These are phyloP conservation scores for Potorous gilbertii DNA, from an alignment of 2,797 vertebrate genomes.

Conservation along the genomic window DNA sequence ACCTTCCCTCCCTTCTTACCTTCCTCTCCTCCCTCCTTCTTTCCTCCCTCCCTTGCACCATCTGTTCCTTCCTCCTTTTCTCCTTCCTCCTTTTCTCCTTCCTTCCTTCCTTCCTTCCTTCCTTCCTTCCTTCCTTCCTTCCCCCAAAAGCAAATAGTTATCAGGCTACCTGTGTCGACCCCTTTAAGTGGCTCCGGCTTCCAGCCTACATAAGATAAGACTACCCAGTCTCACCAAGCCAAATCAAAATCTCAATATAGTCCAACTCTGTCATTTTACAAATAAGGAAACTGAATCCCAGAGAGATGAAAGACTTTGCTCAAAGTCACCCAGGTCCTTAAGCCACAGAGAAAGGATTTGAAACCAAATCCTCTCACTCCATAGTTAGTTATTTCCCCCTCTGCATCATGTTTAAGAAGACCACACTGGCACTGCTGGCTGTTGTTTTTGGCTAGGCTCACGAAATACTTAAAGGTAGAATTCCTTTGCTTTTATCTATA, in stretches of 20 bases:
- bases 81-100: no score
- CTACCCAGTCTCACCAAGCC: not conserved
- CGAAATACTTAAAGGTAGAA: slow-evolving; percentile 14
- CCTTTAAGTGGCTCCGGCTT: not conserved
- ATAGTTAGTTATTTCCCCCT: not conserved
- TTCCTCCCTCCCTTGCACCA: no score
- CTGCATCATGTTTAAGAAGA: no score
- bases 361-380: not conserved
- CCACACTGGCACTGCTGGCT: not conserved
- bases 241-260: not conserved
- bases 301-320: not conserved
- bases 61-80: no score
- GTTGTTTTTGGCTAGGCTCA: slow-evolving; percentile 17
- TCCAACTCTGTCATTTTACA: not conserved
- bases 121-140: not conserved
- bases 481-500: not conserved
- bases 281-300: not conserved
- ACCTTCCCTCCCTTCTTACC: no score
- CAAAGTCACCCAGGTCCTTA: not conserved
- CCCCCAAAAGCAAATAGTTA: not conserved
- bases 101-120: no score
- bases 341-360: not conserved
- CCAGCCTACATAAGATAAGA: not conserved
- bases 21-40: no score
- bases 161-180: not conserved